Base-by-base conservation (phyloP, 2,797 vertebrate genomes). In the Mergus octosetaceus region DNA sequence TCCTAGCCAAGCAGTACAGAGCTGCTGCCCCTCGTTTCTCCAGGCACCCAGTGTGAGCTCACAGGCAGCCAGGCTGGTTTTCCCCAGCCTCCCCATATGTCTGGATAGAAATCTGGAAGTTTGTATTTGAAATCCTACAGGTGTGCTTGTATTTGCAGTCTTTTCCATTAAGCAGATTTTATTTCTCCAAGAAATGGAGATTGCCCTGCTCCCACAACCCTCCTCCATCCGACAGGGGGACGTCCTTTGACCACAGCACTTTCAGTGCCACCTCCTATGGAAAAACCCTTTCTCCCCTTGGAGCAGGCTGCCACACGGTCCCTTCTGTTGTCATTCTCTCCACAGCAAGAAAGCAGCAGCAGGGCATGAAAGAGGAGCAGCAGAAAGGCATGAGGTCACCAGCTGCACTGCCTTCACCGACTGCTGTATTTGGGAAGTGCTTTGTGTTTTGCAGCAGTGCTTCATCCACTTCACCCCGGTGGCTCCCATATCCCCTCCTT, bases 361-460 rank as follows among this genome's bases (percentile, higher is more conserved):
- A 20, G 36, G 38, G 27, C 25, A 28, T 11, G 28, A 32, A 32
- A 18, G 70, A 72, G 11, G 30, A 30, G 4, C 32, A 56, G 30
- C 28, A 57, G 24, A 56, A 39, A 24, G 16, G 22, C 6, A 0
- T 3, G 53, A 47, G n/a, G 28, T 14, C 58, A n/a, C 43, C 66
- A 32, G 36, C 38, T 47, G 41, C 43, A 5, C 30, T 68, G 43
- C 41, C 34, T 75, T 49, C 45, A 22, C 51, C 20, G 16, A 16
- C n/a, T 49, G 36, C 38, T 56, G 14, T 11, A 5, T 61, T 51
- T 15, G 0, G 27, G 8, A 41, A 56, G 6, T 13, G 6, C 30
- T 51, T 34, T 17, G 6, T 14, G 3, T 21, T 82, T 69, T 12
- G 11, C 6, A 20, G 28, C 0, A 34, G 16, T 10, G 84, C 34